Base-by-base conservation (phyloP, 2,888 invertebrate genomes). In the Acleris sparsana region DNA sequence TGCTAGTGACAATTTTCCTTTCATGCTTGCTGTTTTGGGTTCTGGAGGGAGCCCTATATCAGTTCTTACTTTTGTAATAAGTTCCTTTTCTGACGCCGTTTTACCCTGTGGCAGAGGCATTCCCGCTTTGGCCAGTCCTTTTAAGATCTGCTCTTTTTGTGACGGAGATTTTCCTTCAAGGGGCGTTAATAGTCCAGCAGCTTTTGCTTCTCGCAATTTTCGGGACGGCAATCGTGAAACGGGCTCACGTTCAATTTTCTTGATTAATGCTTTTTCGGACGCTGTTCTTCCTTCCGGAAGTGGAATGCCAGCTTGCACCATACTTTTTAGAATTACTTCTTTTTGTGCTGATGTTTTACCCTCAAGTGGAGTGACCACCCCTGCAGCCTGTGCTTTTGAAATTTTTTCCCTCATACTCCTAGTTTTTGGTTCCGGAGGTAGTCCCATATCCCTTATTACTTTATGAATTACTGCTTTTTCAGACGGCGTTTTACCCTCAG, bases 11-110 rank as follows among this genome's bases (percentile, higher is more conserved):
- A 46, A 16, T 6, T 17, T 46, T 17, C 17, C 46, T 46, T 46
- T 46, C 46, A 46, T 46, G 5, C n/a, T n/a, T 46, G 7, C 2
- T n/a, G 46, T 46, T n/a, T 5, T 72, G 7, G 77, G 75, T 70
- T 75, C 78, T 2, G 78, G 78, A 33, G 76, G 69, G 0, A 77
- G 62, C 7, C 76, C 46, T 7, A 46, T 44, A 13, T n/a, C 44
- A 1, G n/a, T n/a, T 5, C n/a, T 16, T 6, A 44, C 6, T 6
- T 44, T 44, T 44, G 1, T 6, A 44, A 44, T 44, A 16, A 44
- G n/a, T n/a, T 44, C 0, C 44, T 44, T 16, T 44, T 44, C 44
- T 2, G 44, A 44, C 6, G 44, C 13, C 5, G 44, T 44, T n/a
- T 44, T 44, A 5, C 16, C 44, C n/a, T 44, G n/a, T 6, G 44